Base-by-base conservation (phyloP, 2,113 vertebrate genomes). In the Etheostoma cragini region DNA sequence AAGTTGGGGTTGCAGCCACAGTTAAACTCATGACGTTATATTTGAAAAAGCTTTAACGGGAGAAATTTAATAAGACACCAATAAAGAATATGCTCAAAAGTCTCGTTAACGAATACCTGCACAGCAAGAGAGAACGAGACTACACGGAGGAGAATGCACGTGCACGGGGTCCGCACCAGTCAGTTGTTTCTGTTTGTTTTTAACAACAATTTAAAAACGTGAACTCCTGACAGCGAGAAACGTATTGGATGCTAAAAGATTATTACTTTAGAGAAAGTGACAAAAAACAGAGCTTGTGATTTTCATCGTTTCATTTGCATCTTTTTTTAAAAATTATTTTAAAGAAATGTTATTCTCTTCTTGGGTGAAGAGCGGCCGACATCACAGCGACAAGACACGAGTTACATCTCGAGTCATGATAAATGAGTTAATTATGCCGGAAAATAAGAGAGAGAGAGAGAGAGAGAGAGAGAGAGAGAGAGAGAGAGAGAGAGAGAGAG, bases 41-140 rank as follows among this genome's bases (percentile, higher is more conserved):
- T 8, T 70, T 42, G 19, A 72, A 79, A 83, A 14, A 56, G 6
- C n/a, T 46, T 71, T 63, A 69, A 83, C 60, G 52, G 70, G 54
- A 88, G 58, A 81, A 26, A 65, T 82, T 50, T 73, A 53, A 50
- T 53, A 61, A 88, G 72, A 75, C 84, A 87, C 33, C 52, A 64
- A 71, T 69, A n/a, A 88, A 38, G 21, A 74, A 70, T 64, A 71
- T 1, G 81, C 33, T 17, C 24, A 45, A 38, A 83, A 60, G 62
- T 33, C 88, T 91, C 68, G 78, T 91, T 85, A 91, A 90, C 6
- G 26, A 90, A 92, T 90, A 80, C 88, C 84, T 88, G 87, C 80
- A 49, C 85, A 88, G 87, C 70, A 33, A 54, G 84, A 84, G 78
- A 72, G 78, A 49, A 24, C 46, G 2, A 62, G 58, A 58, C 26